A percentile compares a stretch with the other conserved stretches of the same genome.
Conservation (phyloP, 2,797 vertebrate species). For the Holocentrus rufus region DNA sequence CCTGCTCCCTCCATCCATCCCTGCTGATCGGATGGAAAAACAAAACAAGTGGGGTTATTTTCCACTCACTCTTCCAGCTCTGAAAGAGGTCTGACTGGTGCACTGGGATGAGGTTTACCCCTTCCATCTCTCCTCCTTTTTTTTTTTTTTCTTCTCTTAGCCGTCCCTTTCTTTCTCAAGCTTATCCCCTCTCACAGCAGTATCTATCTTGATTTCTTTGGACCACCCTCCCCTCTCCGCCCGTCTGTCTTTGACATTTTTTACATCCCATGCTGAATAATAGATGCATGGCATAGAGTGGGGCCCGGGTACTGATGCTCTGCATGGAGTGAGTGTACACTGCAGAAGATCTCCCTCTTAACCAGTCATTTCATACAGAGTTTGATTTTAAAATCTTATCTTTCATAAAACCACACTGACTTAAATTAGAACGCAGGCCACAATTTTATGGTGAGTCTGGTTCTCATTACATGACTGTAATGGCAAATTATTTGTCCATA, state of each 20-base stretch:
- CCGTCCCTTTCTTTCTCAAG: not conserved
- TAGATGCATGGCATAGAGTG: conserved; percentile 16
- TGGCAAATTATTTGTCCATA: too few species aligned
- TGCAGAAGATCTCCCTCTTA: too few species aligned
- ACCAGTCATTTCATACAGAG: too few species aligned
- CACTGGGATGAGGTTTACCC: not conserved
- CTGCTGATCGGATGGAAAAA: not conserved
- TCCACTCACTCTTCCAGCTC: not conserved
- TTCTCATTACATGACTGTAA: too few species aligned
- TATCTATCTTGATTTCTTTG: not conserved
- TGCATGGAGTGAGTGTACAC: not conserved
- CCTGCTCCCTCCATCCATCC: not conserved
- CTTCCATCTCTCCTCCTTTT: not conserved
- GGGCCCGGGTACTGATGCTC: conserved; percentile 4
- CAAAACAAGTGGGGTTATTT: conserved; percentile 11
- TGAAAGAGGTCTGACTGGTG: not conserved
- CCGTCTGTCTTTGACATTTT: conserved; percentile 17
- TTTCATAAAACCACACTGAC: too few species aligned
- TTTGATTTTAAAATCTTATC: too few species aligned
- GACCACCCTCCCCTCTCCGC: not conserved
- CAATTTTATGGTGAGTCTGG: too few species aligned
- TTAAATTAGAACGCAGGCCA: too few species aligned
- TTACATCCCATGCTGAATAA: conserved; percentile 43
- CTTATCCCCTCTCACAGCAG: not conserved
- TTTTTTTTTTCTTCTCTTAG: not conserved